Conservation (phyloP, 2,797 vertebrate species). For the Pelobates cultripes region DNA sequence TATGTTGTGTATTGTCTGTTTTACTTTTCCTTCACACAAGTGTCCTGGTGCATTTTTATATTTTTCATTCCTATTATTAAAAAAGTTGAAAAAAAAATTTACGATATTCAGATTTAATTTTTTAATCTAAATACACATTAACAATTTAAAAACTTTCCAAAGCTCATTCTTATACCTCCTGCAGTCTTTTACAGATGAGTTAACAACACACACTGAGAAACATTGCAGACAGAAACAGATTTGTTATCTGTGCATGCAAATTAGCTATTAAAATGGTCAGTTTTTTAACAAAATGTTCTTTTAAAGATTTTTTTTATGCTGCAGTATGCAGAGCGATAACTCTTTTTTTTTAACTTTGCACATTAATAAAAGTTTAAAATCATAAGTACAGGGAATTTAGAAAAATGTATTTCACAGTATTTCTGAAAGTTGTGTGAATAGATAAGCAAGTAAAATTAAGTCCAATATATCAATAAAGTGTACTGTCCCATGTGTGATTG, state of each 20-base stretch:
- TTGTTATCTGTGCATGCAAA: conserved; percentile 29
- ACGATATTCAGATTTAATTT: background rate
- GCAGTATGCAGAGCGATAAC: background rate
- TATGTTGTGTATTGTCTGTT: background rate
- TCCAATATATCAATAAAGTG: no score
- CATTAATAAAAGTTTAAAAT: conserved; percentile 32
- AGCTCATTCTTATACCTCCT: conserved; percentile 22
- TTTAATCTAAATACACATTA: background rate
- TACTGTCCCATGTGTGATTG: no score
- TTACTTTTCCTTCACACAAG: background rate
- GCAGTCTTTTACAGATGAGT: conserved; percentile 36
- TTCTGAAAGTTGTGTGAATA: background rate
- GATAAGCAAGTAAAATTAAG: background rate
- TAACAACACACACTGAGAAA: conserved; percentile 25
- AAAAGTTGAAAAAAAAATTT: no score
- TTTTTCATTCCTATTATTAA: background rate
- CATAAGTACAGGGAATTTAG: conserved; percentile 16
- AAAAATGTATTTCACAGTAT: background rate
- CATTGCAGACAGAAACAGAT: conserved; percentile 16
- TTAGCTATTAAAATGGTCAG: conserved; percentile 35
- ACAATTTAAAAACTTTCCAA: conserved; percentile 1
- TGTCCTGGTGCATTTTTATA: background rate
- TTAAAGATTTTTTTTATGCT: background rate
- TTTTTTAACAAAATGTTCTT: background rate
- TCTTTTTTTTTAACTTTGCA: conserved; percentile 9